These are phyloP conservation scores for Eupristina koningsbergeri DNA, from an alignment of 1,140 invertebrate genomes.

Conservation along the genomic window DNA sequence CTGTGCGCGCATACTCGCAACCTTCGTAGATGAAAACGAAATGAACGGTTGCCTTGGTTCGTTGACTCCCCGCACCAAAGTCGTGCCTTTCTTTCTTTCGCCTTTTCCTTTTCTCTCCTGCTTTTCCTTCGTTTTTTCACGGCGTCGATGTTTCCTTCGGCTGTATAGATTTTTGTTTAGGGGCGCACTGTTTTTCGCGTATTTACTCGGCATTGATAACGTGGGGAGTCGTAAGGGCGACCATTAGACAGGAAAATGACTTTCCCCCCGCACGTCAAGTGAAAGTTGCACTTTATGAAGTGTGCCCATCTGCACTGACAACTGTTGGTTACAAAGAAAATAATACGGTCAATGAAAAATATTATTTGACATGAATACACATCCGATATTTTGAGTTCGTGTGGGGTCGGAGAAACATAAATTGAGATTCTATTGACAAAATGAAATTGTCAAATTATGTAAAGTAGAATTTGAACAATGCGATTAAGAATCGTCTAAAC, in stretches of 20 bases:
- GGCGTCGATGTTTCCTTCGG: not conserved
- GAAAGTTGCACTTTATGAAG: not conserved
- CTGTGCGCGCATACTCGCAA: conserved; percentile 19
- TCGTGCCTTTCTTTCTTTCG: conserved; percentile 8
- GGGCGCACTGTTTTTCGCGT: not conserved
- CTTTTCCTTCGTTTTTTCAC: no score
- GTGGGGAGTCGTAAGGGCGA: not conserved
- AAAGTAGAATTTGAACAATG: no score
- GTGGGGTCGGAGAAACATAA: no score
- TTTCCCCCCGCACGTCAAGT: not conserved
- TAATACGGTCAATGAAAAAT: no score
- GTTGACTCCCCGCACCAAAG: conserved; percentile 39
- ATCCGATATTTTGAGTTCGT: no score
- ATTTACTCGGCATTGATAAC: conserved; percentile 25
- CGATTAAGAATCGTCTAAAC: no score
- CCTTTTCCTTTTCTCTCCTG: not conserved
- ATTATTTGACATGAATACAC: no score
- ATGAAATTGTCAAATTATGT: no score
- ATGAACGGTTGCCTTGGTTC: conserved; percentile 44
- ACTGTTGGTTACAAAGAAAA: no score
- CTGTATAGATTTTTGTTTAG: conserved; percentile 15
- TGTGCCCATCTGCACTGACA: no score
- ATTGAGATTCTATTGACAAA: no score
- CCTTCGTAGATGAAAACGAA: conserved; percentile 42
- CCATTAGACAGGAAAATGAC: not conserved